Evolutionary conservation across 2,888 invertebrate genomes (phyloP), one percentile per base, ranked within the genome.

Genomic region (Cataglyphis albicans): DNA sequence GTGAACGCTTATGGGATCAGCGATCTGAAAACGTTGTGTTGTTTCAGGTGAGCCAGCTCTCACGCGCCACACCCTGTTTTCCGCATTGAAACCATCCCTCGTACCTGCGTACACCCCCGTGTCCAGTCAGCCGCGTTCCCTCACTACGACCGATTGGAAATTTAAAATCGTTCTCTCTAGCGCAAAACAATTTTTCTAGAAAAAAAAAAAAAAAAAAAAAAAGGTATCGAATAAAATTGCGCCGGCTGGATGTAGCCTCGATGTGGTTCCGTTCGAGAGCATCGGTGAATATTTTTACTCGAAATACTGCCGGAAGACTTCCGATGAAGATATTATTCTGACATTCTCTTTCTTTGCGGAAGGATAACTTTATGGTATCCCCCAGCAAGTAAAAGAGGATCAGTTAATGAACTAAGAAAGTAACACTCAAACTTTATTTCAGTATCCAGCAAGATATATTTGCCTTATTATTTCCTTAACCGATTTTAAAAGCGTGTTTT

Each of bases 1-100:
- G 92, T 90, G 91, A 89, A 90, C 93, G 93, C 92, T 93, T 93
- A 93, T 93, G 91, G 93, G 94, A 94, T 94, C 94, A 94, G 92
- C 92, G 93, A 94, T 94, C 94, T 93, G 94, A 93, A 94, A 94
- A 93, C 93, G 92, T 92, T 92, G 91, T 94, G 94, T 94, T 94
- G 93, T 94, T 94, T 94, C 94, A 94, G 94, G 94, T 94, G 94
- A 93, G 89, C 89, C 87, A 87, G 90, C 92, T 94, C 94, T 93
- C 94, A 93, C 93, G 92, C 92, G 88, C 90, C 91, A 90, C 91
- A 91, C 90, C 90, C 90, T 88, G 88, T 90, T 88, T 90, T 89
- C 90, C 88, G 87, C 90, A 85, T 82, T 86, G 87, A 76, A 86
- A 85, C 78, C 89, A 64, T 83, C 83, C 86, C 63, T 78, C 72